Percentiles rank a stretch among this genome's conserved stretches.
Evolutionary conservation across 2,113 vertebrate genomes (phyloP).

Genomic region (Paratilapia polleni): DNA sequence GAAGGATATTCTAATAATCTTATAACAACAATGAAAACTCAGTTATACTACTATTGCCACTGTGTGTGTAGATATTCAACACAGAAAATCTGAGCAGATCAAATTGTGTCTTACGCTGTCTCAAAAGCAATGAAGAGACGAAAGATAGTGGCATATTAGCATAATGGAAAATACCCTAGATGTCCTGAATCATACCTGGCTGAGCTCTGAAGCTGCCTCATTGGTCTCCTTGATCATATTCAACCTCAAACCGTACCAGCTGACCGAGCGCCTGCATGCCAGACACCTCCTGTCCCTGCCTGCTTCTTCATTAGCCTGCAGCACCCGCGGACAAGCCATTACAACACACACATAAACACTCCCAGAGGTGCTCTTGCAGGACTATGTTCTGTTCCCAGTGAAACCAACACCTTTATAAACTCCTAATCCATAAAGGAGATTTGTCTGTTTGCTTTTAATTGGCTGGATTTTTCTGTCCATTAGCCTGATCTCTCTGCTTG

Average conservation of each 20-base stretch:
- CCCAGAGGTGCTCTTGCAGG: neutral
- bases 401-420: slow-evolving; percentile 30
- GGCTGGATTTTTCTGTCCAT: slow-evolving; percentile 17
- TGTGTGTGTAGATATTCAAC: neutral
- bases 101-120: no score
- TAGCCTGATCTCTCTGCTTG: neutral
- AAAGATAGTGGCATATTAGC: neutral
- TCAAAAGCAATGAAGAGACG: no score
- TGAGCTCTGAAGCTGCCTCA: slow-evolving; percentile 20
- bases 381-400: neutral
- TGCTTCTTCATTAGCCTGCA: slow-evolving; percentile 1
- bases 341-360: neutral
- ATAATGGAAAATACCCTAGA: neutral
- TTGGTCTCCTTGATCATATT: slow-evolving; percentile 58
- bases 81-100: no score
- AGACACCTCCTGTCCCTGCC: slow-evolving; percentile 34
- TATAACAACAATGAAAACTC: neutral
- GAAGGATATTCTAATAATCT: neutral
- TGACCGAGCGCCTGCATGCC: slow-evolving; percentile 53
- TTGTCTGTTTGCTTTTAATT: slow-evolving; percentile 45
- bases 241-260: slow-evolving; percentile 56
- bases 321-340: slow-evolving; percentile 42
- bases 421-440: slow-evolving; percentile 50
- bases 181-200: slow-evolving; percentile 35
- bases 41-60: neutral